These are phyloP conservation scores for Eretmodus cyanostictus DNA, from an alignment of 2,113 vertebrate genomes.

Conservation along the genomic window DNA sequence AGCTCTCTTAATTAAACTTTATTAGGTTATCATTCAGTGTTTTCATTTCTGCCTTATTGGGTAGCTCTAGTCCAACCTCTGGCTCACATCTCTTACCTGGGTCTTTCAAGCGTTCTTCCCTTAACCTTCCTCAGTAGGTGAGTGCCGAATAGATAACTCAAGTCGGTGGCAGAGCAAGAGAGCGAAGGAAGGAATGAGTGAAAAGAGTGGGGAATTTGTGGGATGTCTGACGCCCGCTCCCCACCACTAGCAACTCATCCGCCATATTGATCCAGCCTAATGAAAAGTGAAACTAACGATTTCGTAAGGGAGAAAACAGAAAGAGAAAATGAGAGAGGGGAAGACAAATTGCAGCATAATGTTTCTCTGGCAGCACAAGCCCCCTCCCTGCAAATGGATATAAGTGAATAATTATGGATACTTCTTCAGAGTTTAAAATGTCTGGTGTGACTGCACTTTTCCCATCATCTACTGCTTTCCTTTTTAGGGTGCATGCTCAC, in stretches of 20 bases:
- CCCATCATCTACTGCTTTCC: not conserved
- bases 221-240: slow-evolving; percentile 29
- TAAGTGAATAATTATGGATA: slow-evolving; percentile 56
- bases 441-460: not conserved
- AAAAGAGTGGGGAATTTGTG: not conserved
- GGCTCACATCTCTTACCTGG: not conserved
- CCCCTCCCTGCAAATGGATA: slow-evolving; percentile 44
- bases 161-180: not conserved
- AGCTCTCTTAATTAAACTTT: slow-evolving; percentile 67
- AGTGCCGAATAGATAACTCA: not conserved
- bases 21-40: slow-evolving; percentile 60
- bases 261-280: slow-evolving; percentile 64
- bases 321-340: slow-evolving; percentile 6
- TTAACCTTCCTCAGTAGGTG: not conserved
- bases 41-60: slow-evolving; percentile 44
- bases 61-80: not conserved
- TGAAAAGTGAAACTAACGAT: slow-evolving; percentile 72
- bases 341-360: slow-evolving; percentile 58
- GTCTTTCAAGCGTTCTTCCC: not conserved
- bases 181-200: not conserved
- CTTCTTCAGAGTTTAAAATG: slow-evolving; percentile 21
- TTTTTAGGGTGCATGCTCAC: not conserved
- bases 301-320: not conserved
- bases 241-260: slow-evolving; percentile 54
- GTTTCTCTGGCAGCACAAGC: slow-evolving; percentile 31